phyloP scores from a whole-genome alignment of 2,888 invertebrate species.

The Diogma glabrata region DNA sequence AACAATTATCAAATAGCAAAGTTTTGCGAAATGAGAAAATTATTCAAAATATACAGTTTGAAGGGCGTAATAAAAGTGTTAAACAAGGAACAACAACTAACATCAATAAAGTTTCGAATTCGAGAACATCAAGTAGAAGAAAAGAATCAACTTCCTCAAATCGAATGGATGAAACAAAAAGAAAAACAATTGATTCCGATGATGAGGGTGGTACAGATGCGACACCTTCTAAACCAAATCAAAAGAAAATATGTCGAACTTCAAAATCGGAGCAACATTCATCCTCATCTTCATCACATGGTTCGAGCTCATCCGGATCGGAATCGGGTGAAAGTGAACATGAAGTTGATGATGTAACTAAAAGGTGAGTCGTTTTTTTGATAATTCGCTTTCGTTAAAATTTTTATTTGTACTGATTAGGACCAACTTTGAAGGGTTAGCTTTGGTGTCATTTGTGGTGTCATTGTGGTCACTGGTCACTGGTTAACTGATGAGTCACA shows the following conservation, averaged over 20 bases:
- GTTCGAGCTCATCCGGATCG: constrained; percentile 5
- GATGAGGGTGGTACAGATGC: constrained; percentile 12
- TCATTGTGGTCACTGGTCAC: no score
- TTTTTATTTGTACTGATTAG: no score
- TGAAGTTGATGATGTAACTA: constrained; percentile 1
- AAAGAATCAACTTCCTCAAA: constrained; percentile 9
- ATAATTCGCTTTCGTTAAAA: no score
- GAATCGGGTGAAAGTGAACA: neutral
- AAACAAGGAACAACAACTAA: neutral
- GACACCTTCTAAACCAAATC: neutral
- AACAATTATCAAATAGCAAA: constrained; percentile 33
- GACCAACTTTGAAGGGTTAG: no score
- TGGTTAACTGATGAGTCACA: no score
- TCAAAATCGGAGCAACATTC: constrained; percentile 2
- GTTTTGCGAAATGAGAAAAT: constrained; percentile 33
- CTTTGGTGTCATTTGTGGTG: no score
- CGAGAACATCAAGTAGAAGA: constrained; percentile 12
- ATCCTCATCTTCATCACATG: constrained; percentile 7
- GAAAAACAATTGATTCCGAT: constrained; percentile 16
- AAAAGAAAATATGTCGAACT: neutral
- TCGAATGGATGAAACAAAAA: constrained; percentile 17
- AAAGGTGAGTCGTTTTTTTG: no score
- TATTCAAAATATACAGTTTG: constrained; percentile 25
- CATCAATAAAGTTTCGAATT: neutral
- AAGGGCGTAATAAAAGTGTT: neutral